A percentile compares a stretch with the other conserved stretches of the same genome.
Evolutionary conservation across 2,888 invertebrate genomes (phyloP).

Genomic region (Athalia cordata): DNA sequence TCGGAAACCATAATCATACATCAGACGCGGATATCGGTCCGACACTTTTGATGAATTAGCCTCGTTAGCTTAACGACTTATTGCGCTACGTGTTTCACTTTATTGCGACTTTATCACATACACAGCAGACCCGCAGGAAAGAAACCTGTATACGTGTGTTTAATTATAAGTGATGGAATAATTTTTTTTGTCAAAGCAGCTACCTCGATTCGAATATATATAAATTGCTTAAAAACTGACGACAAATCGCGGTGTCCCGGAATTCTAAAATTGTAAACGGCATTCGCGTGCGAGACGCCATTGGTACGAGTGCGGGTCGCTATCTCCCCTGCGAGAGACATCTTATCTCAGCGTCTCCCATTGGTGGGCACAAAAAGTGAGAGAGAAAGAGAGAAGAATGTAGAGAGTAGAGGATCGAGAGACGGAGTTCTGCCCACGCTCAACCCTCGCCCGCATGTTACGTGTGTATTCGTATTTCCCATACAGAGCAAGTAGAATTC

Average conservation of each 20-base stretch:
- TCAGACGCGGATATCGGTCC: slow-evolving; percentile 58
- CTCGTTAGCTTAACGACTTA: slow-evolving; percentile 63
- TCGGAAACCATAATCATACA: slow-evolving; percentile 52
- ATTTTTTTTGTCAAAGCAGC: neutral
- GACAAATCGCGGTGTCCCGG: no score
- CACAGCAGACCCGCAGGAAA: slow-evolving; percentile 3
- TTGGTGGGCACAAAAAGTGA: slow-evolving; percentile 22
- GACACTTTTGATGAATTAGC: slow-evolving; percentile 66
- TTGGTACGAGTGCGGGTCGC: slow-evolving; percentile 54
- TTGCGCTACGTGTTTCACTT: slow-evolving; percentile 55
- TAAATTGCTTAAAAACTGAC: no score
- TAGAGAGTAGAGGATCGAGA: slow-evolving; percentile 11
- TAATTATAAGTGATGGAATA: neutral
- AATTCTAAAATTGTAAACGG: neutral
- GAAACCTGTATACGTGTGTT: neutral
- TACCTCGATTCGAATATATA: no score
- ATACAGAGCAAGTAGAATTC: slow-evolving; percentile 45
- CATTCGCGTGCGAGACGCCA: slow-evolving; percentile 52
- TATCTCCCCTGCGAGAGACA: slow-evolving; percentile 55
- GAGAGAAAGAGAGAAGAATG: neutral
- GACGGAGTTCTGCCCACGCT: slow-evolving; percentile 43
- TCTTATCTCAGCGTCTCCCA: slow-evolving; percentile 41
- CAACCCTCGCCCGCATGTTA: slow-evolving; percentile 46
- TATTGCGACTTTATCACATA: slow-evolving; percentile 56
- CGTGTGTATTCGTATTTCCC: slow-evolving; percentile 31